Conservation (phyloP, 2,797 vertebrate species). For the Tiaroga cobitis region DNA sequence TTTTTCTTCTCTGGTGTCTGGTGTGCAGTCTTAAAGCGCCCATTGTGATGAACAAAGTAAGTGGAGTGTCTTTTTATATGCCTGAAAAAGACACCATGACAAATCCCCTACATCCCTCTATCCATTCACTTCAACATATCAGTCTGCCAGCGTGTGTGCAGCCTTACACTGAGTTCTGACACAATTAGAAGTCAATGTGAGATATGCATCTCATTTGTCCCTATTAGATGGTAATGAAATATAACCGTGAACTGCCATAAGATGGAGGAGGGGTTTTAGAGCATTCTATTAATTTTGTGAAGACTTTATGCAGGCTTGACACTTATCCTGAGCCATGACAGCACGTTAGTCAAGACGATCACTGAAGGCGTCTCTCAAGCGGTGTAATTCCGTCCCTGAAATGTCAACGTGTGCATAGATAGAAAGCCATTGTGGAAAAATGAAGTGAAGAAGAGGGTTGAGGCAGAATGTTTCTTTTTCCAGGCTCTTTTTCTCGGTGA, state of each 20-base stretch:
- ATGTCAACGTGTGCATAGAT: slow-evolving; percentile 63
- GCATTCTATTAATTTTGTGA: slow-evolving; percentile 64
- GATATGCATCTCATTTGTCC: slow-evolving; percentile 66
- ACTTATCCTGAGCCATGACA: slow-evolving; percentile 67
- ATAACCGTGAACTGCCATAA: slow-evolving; percentile 47
- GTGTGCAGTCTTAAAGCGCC: slow-evolving; percentile 5
- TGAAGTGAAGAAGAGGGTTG: slow-evolving; percentile 9
- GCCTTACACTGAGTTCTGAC: slow-evolving; percentile 48
- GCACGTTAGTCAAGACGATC: slow-evolving; percentile 65
- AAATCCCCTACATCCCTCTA: slow-evolving; percentile 46
- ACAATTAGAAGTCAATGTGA: slow-evolving; percentile 62
- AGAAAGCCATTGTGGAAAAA: slow-evolving; percentile 55
- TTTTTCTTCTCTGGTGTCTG: background rate
- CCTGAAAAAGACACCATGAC: slow-evolving; percentile 39
- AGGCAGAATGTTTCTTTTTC: slow-evolving; percentile 9
- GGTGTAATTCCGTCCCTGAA: slow-evolving; percentile 66
- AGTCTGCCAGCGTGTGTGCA: slow-evolving; percentile 52
- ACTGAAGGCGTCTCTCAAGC: slow-evolving; percentile 56
- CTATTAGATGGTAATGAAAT: slow-evolving; percentile 62
- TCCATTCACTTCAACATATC: slow-evolving; percentile 54
- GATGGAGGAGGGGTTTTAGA: slow-evolving; percentile 48
- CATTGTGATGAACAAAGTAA: slow-evolving; percentile 35
- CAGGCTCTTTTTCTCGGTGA: background rate
- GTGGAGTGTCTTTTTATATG: background rate
- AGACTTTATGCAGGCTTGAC: slow-evolving; percentile 62